A percentile compares a stretch with the other conserved stretches of the same genome.
These are phyloP conservation scores for Nilaparvata lugens DNA, from an alignment of 1,140 invertebrate species.

Conservation along the genomic window DNA sequence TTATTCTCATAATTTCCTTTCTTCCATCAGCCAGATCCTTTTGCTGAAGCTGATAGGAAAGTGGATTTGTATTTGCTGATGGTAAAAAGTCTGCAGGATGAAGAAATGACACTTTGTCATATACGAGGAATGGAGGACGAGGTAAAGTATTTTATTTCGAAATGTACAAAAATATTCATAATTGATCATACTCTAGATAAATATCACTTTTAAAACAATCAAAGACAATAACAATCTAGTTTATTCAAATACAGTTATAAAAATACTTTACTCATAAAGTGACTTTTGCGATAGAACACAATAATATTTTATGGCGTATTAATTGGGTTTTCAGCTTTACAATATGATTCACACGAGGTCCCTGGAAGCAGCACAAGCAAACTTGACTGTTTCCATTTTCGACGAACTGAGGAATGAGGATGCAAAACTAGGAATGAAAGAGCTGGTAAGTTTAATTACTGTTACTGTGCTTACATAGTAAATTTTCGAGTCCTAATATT, in stretches of 20 bases:
- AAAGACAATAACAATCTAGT: too few relatives aligned
- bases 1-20: too few relatives aligned
- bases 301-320: too few relatives aligned
- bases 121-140: slow-evolving; percentile 41
- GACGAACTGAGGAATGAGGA: slow-evolving; percentile 45
- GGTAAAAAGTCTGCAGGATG: slow-evolving; percentile 39
- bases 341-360: slow-evolving; percentile 37
- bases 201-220: too few relatives aligned
- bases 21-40: neutral
- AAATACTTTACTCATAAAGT: too few relatives aligned
- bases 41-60: slow-evolving; percentile 46
- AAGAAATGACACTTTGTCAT: slow-evolving; percentile 37
- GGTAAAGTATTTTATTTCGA: slow-evolving; percentile 21
- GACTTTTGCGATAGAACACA: too few relatives aligned
- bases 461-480: too few relatives aligned
- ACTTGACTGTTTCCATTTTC: slow-evolving; percentile 41
- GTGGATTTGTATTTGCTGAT: slow-evolving; percentile 47
- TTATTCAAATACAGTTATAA: too few relatives aligned
- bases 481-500: too few relatives aligned
- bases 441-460: slow-evolving; percentile 33
- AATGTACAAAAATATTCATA: too few relatives aligned
- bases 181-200: too few relatives aligned
- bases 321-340: slow-evolving; percentile 19
- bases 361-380: slow-evolving; percentile 37
- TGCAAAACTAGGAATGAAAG: slow-evolving; percentile 35